A percentile compares a stretch with the other conserved stretches of the same genome.
Conservation (phyloP, 2,888 invertebrate species). For the Pemphredon lugubris region DNA sequence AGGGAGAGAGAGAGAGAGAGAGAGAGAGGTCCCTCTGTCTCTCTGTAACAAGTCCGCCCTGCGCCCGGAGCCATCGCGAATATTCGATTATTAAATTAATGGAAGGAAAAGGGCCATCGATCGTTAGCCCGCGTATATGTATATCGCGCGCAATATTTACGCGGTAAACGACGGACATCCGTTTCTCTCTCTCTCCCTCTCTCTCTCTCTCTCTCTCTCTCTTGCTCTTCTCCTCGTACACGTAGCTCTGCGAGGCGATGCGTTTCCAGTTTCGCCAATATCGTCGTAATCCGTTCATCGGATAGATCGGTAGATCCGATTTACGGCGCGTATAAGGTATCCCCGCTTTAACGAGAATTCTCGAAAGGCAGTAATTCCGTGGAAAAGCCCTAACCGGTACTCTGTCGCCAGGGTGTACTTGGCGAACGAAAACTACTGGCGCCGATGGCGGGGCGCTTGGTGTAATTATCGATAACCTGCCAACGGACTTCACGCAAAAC, state of each 20-base stretch:
- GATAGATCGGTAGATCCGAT: constrained; percentile 1
- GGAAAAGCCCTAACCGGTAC: not conserved
- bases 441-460: not conserved
- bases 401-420: not conserved
- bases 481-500: not conserved
- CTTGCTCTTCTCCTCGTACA: too few relatives aligned
- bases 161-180: constrained; percentile 23
- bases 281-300: constrained; percentile 2
- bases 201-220: too few relatives aligned
- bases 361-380: not conserved
- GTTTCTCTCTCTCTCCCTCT: too few relatives aligned
- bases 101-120: constrained; percentile 39
- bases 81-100: constrained; percentile 53
- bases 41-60: constrained; percentile 43
- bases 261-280: too few relatives aligned
- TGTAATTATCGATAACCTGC: constrained; percentile 4
- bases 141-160: constrained; percentile 41
- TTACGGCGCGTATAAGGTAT: not conserved
- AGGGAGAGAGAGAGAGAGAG: not conserved
- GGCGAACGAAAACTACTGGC: constrained; percentile 19
- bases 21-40: constrained; percentile 40
- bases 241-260: too few relatives aligned
- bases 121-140: constrained; percentile 15
- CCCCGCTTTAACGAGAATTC: constrained; percentile 18
- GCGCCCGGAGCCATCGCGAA: constrained; percentile 34